phyloP scores from a whole-genome alignment of 2,113 vertebrate species.

The Peromyscus californicus region DNA sequence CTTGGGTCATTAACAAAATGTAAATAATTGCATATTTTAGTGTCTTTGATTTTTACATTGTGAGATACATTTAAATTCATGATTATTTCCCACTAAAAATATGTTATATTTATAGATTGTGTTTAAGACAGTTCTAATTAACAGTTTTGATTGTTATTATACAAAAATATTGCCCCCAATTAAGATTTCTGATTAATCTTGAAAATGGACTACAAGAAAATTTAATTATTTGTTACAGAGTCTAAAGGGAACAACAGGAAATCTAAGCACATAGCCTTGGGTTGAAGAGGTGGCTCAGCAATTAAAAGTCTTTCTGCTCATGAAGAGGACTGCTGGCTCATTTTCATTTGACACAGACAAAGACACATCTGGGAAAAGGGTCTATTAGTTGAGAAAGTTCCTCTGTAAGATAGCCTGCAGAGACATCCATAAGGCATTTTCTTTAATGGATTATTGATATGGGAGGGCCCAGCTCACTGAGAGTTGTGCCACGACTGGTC shows the following conservation, averaged over 20 bases:
- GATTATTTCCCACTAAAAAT: not conserved
- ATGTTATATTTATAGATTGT: not conserved
- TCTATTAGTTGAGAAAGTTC: no score
- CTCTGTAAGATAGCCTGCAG: no score
- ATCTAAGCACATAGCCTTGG: not conserved
- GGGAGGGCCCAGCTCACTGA: no score
- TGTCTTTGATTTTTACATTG: not conserved
- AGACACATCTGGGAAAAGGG: no score
- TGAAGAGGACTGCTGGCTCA: not conserved
- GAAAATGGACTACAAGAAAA: not conserved
- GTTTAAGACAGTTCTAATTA: not conserved
- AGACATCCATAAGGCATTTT: no score
- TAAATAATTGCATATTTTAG: not conserved
- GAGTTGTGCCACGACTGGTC: no score
- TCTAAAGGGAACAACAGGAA: not conserved
- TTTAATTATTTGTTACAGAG: not conserved
- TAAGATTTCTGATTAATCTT: conserved; percentile 12
- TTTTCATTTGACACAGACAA: no score
- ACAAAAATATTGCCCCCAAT: not conserved
- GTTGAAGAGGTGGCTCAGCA: not conserved
- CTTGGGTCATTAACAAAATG: not conserved
- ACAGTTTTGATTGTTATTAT: not conserved
- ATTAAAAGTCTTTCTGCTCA: not conserved
- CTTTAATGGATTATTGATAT: no score
- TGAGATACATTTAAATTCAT: not conserved